Conservation (phyloP, 2,888 invertebrate species). For the Pollenia amentaria region DNA sequence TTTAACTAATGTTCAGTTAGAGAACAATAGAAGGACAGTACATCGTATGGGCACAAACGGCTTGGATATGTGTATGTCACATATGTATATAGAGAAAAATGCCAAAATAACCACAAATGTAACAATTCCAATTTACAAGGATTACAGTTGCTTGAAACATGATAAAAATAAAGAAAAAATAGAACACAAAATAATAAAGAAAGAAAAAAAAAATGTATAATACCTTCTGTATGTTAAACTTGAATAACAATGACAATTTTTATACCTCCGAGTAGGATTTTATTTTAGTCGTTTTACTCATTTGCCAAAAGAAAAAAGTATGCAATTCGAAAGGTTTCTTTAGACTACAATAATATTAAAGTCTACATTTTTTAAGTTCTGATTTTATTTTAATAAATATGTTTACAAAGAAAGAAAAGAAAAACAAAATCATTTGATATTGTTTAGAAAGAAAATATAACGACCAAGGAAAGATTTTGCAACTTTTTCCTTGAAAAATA, state of each 20-base stretch:
- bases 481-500: too few species aligned
- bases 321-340: neutral
- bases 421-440: too few species aligned
- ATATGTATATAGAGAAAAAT: slow-evolving; percentile 13
- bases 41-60: neutral
- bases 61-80: neutral
- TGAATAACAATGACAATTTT: slow-evolving; percentile 46
- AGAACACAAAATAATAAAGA: slow-evolving; percentile 14
- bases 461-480: too few species aligned
- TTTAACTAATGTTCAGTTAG: neutral
- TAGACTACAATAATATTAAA: slow-evolving; percentile 14
- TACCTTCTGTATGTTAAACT: slow-evolving; percentile 25
- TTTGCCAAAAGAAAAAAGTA: slow-evolving; percentile 14
- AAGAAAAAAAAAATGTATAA: slow-evolving; percentile 12
- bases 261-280: slow-evolving; percentile 9
- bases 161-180: slow-evolving; percentile 48
- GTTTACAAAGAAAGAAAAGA: too few species aligned
- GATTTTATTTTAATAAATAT: neutral
- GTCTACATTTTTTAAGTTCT: neutral
- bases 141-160: slow-evolving; percentile 63
- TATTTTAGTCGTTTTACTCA: slow-evolving; percentile 7
- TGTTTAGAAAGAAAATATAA: too few species aligned
- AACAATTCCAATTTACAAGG: slow-evolving; percentile 64
- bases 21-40: neutral
- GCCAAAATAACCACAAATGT: slow-evolving; percentile 62